These are phyloP conservation scores for Pelecanoides urinatrix DNA, from an alignment of 2,113 vertebrate genomes.

Conservation along the genomic window DNA sequence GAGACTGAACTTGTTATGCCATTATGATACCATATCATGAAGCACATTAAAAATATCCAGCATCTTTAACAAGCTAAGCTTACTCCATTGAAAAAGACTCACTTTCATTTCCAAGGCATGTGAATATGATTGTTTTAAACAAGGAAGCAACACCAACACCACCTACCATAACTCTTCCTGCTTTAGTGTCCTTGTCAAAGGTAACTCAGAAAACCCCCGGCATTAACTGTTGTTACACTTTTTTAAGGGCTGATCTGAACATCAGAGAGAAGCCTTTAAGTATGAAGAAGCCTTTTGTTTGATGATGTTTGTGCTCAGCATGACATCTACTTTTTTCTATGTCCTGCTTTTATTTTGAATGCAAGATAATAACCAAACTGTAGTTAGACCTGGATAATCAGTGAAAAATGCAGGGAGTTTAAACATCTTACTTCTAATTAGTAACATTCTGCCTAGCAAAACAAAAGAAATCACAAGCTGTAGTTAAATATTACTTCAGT, in stretches of 20 bases:
- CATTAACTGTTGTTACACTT: constrained; percentile 37
- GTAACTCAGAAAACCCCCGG: not conserved
- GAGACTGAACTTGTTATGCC: not conserved
- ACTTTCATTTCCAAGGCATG: not conserved
- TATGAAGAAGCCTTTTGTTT: constrained; percentile 30
- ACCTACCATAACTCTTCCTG: not conserved
- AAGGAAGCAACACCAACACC: not conserved
- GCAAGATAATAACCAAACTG: constrained; percentile 21
- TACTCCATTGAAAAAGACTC: not conserved
- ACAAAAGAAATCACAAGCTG: not conserved
- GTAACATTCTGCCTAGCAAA: not conserved
- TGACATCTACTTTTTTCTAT: constrained; percentile 13
- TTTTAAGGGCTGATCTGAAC: constrained; percentile 33
- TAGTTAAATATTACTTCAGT: not conserved
- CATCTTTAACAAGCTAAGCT: constrained; percentile 24
- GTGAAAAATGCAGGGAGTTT: not conserved
- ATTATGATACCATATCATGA: not conserved
- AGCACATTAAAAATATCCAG: constrained; percentile 45
- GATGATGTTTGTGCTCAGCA: constrained; percentile 40
- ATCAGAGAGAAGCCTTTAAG: constrained; percentile 38
- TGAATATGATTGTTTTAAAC: not conserved
- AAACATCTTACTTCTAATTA: constrained; percentile 16
- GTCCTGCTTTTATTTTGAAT: constrained; percentile 55
- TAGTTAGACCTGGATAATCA: constrained; percentile 4
- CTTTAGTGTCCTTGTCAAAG: constrained; percentile 5